Base-by-base conservation (phyloP, 2,797 vertebrate genomes). In the Fundulus diaphanus region DNA sequence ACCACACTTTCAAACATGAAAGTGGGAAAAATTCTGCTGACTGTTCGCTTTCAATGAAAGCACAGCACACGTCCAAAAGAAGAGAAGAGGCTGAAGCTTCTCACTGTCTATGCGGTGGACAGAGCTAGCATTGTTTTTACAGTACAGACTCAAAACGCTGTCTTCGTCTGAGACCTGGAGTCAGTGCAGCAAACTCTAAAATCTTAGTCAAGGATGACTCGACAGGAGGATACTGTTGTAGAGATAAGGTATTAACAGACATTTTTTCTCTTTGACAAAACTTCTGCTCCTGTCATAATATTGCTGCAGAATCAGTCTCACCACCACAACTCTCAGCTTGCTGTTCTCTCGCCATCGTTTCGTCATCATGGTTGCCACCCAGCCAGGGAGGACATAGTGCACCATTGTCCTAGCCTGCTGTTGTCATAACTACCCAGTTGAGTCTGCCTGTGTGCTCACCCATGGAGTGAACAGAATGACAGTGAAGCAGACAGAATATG, bases 401-500 rank as follows among this genome's bases (percentile, higher is more conserved):
- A 63, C 88, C 90, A 89, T 95, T 95, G 94, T 95, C 72, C 81
- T 44, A 3, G 35, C 70, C 76, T 63, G 56, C 54, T 61, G 82
- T 94, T 75, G 84, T 82, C 84, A 84, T 81, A 89, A 83, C 91
- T 73, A 90, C 82, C 56, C 70, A 72, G 79, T 84, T 59, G 89
- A 90, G 85, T 90, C 87, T 86, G 82, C 15, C 87, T 82, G 82
- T 82, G 86, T 88, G 87, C 88, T 80, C 88, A 79, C 73, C 7
- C 61, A 56, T 68, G 0, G 72, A 68, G 83, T 79, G 85, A 85
- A 88, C 90, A 76, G 87, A 24, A 75, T 88, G 73, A 85, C 84
- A 89, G 78, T 80, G 68, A 70, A 68, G 68, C 82, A 56, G 73
- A 48, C 78, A 69, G 74, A 75, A 71, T 67, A 49, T 71, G 20